Evolutionary conservation across 2,888 invertebrate species (phyloP).

Genomic region (Diadegma fenestrale): DNA sequence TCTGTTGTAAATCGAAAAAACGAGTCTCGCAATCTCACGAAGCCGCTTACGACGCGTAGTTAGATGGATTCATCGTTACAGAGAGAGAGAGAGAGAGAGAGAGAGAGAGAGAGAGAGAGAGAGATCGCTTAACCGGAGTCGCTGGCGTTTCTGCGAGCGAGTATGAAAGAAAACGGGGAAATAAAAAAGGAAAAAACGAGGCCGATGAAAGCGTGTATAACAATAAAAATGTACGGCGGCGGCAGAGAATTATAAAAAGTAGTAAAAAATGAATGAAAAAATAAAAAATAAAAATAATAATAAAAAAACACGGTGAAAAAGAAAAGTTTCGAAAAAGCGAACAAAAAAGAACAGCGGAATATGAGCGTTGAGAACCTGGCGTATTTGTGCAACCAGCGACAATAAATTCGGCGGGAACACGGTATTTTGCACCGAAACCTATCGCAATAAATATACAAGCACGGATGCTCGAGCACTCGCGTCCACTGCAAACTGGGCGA

Average conservation of each 20-base stretch:
- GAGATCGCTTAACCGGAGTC: not conserved
- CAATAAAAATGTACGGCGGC: conserved; percentile 44
- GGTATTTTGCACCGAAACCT: conserved; percentile 81
- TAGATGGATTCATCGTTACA: conserved; percentile 16
- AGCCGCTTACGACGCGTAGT: not conserved
- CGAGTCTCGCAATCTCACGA: not conserved
- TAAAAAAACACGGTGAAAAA: not conserved
- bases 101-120: too few species aligned
- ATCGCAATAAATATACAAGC: conserved; percentile 83
- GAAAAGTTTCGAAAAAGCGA: conserved; percentile 1
- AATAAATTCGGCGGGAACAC: conserved; percentile 81
- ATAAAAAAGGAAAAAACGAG: conserved; percentile 17
- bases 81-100: too few species aligned
- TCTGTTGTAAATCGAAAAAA: not conserved
- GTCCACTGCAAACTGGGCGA: conserved; percentile 49
- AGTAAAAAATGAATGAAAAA: conserved; percentile 4
- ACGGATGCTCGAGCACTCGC: conserved; percentile 60
- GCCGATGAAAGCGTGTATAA: conserved; percentile 36
- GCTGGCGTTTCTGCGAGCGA: conserved; percentile 11
- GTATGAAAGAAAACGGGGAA: conserved; percentile 6
- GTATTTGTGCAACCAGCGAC: conserved; percentile 74
- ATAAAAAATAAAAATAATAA: conserved; percentile 33
- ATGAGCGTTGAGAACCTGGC: conserved; percentile 41
- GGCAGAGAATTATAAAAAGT: conserved; percentile 45
- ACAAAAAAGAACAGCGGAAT: conserved; percentile 30